Conservation (phyloP, 23 tunicate genomes). For the Ascidia mentula region DNA sequence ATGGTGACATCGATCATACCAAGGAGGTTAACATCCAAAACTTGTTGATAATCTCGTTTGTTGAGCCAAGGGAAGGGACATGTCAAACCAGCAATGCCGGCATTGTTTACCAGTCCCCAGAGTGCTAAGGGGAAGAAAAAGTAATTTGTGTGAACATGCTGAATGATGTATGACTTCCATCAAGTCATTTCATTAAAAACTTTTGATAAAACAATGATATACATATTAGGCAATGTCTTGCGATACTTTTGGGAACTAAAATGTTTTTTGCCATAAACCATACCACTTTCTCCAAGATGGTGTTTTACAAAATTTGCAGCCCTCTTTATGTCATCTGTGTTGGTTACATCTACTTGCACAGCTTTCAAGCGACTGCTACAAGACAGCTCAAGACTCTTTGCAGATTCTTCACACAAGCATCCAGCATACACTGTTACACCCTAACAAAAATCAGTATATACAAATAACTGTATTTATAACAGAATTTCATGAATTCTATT, state of each 20-base stretch:
- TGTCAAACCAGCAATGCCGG: slow-evolving; percentile 12
- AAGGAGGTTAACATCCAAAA: slow-evolving; percentile 29
- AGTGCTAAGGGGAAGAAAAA: too few relatives aligned
- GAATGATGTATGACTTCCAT: too few relatives aligned
- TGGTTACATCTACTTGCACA: background rate
- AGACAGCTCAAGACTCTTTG: background rate
- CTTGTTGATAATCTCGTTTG: slow-evolving; percentile 26
- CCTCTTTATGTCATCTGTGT: background rate
- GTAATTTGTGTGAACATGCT: too few relatives aligned
- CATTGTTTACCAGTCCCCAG: slow-evolving; percentile 44
- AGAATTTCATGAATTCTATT: background rate
- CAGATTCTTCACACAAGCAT: background rate
- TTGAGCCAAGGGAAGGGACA: slow-evolving; percentile 31
- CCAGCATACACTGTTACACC: background rate
- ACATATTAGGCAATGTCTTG: too few relatives aligned
- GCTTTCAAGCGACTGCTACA: background rate
- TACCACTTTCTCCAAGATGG: background rate
- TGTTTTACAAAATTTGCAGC: background rate
- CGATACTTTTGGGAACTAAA: too few relatives aligned
- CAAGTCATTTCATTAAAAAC: background rate
- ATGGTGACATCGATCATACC: slow-evolving; percentile 31
- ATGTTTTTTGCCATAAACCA: too few relatives aligned
- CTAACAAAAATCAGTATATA: too few relatives aligned
- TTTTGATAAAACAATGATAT: background rate
- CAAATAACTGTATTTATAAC: too few relatives aligned